A percentile compares a stretch with the other conserved stretches of the same genome.
These are phyloP conservation scores for Notamacropus eugenii DNA, from an alignment of 2,797 vertebrate genomes.

Conservation along the genomic window DNA sequence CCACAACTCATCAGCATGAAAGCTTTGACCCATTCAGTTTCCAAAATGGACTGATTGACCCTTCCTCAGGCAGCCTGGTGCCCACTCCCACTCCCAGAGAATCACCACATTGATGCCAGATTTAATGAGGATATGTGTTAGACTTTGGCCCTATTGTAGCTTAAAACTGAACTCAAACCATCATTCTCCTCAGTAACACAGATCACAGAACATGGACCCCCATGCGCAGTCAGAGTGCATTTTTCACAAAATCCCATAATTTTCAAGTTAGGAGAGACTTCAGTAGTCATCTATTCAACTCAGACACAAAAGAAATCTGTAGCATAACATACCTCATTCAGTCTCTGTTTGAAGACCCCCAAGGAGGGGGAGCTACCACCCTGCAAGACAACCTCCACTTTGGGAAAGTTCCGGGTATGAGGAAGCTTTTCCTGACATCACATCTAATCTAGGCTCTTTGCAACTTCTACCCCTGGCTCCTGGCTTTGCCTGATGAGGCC, in stretches of 20 bases:
- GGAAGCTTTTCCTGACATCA: not conserved
- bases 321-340: not conserved
- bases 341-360: not conserved
- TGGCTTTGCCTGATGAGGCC: not conserved
- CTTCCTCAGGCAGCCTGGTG: not conserved
- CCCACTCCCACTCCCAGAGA: not conserved
- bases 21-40: not conserved
- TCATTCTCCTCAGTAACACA: not conserved
- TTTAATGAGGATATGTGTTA: not conserved
- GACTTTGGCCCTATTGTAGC: not conserved
- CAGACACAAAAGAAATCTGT: not conserved
- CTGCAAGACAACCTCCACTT: not conserved
- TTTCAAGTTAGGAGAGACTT: not conserved
- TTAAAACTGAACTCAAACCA: not conserved
- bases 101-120: not conserved
- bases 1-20: not conserved
- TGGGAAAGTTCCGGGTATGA: not conserved
- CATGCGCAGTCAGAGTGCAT: not conserved
- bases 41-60: not conserved
- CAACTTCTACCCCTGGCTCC: not conserved
- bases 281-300: not conserved
- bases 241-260: not conserved
- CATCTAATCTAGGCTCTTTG: not conserved
- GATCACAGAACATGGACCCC: not conserved
- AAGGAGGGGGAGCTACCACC: not conserved